Conservation (phyloP, 2,888 invertebrate genomes). For the Scaptomyza polygonia region DNA sequence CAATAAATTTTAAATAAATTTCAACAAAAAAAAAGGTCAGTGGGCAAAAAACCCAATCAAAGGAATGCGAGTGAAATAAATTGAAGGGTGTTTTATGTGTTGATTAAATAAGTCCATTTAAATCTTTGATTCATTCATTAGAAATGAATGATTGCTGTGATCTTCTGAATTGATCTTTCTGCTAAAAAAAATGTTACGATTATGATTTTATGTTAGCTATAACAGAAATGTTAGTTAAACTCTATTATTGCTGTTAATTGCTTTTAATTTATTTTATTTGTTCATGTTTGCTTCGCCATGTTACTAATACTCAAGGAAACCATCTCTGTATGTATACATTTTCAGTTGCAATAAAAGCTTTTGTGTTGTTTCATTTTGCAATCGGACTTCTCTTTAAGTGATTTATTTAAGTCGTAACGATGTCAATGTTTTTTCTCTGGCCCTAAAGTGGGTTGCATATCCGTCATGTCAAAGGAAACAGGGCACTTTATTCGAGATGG, state of each 20-base stretch:
- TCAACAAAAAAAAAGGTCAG: conserved; percentile 27
- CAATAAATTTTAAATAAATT: conserved; percentile 69
- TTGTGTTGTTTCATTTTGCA: not conserved
- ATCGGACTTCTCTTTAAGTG: not conserved
- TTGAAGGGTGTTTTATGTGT: conserved; percentile 14
- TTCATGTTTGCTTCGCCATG: too few relatives aligned
- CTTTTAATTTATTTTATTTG: not conserved
- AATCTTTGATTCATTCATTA: not conserved
- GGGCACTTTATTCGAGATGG: not conserved
- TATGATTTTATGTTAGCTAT: not conserved
- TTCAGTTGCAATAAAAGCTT: not conserved
- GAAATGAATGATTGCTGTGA: too few relatives aligned
- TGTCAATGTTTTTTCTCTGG: not conserved
- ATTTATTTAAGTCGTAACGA: not conserved
- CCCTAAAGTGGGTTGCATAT: conserved; percentile 5
- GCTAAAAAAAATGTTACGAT: too few relatives aligned
- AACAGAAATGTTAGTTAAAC: not conserved
- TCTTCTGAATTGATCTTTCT: too few relatives aligned
- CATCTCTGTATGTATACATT: too few relatives aligned
- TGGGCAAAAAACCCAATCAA: conserved; percentile 9
- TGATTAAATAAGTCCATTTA: not conserved
- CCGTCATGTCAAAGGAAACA: conserved; percentile 4
- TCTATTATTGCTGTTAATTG: not conserved
- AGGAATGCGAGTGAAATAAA: conserved; percentile 21
- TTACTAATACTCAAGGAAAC: too few relatives aligned